Conservation (phyloP, 2,797 vertebrate genomes). For the Enteromius mattozi region DNA sequence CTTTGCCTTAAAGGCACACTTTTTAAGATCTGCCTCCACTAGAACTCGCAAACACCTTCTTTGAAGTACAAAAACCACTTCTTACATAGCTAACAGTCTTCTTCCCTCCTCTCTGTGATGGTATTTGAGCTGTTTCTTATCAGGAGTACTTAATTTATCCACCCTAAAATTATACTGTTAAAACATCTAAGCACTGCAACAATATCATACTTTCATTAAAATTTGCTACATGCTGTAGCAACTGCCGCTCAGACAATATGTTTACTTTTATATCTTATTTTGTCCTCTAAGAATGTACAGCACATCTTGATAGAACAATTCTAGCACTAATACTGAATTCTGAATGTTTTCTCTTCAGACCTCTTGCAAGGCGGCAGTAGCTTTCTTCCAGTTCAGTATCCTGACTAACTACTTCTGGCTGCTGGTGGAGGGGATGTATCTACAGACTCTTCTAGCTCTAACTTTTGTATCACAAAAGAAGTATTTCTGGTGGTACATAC, state of each 20-base stretch:
- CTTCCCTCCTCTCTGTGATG: background rate
- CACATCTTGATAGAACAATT: background rate
- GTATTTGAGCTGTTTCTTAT: background rate
- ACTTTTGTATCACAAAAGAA: slow-evolving; percentile 88
- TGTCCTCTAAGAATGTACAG: background rate
- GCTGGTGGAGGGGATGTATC: slow-evolving; percentile 90
- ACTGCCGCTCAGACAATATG: background rate
- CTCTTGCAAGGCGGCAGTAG: slow-evolving; percentile 83
- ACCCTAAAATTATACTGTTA: background rate
- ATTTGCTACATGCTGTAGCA: background rate
- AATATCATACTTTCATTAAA: background rate
- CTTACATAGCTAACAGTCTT: background rate
- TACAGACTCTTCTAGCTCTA: slow-evolving; percentile 88
- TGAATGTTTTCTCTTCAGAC: slow-evolving; percentile 36
- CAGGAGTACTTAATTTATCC: background rate
- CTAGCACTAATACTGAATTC: background rate
- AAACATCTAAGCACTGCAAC: background rate
- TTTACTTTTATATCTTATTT: background rate
- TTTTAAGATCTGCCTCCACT: slow-evolving; percentile 44
- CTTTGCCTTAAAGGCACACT: slow-evolving; percentile 29
- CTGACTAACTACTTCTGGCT: slow-evolving; percentile 92
- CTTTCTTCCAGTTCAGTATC: slow-evolving; percentile 90
- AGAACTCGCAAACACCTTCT: slow-evolving; percentile 20
- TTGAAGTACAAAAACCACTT: slow-evolving; percentile 32
- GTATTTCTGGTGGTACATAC: slow-evolving; percentile 90